Percentiles rank a stretch among this genome's conserved stretches.
These are phyloP conservation scores for Tigriopus japonicus DNA, from an alignment of 1,140 invertebrate genomes.

Conservation along the genomic window DNA sequence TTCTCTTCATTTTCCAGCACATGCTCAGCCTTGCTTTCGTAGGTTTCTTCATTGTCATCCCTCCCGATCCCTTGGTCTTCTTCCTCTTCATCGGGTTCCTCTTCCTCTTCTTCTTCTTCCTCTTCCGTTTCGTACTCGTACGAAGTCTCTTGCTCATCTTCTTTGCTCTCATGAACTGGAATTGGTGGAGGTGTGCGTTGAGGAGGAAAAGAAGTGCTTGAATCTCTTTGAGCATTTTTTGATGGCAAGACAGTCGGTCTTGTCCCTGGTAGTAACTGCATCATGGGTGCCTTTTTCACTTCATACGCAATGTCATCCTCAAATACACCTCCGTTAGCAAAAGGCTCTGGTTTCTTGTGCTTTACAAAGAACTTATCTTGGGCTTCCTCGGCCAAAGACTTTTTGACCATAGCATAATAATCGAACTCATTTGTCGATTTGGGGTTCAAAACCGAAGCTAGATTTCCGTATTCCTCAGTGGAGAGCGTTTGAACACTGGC, in stretches of 20 bases:
- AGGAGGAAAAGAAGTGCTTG: neutral
- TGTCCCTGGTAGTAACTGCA: conserved; percentile 1
- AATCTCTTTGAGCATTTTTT: neutral
- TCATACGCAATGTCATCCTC: neutral
- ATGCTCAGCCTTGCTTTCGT: conserved; percentile 1
- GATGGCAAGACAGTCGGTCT: neutral
- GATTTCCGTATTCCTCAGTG: neutral
- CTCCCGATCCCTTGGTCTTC: neutral
- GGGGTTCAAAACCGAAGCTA: neutral
- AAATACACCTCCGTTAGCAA: neutral
- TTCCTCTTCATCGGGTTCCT: neutral
- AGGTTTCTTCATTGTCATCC: neutral
- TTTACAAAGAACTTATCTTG: neutral
- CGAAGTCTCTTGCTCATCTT: neutral
- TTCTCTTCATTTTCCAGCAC: neutral
- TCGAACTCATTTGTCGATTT: neutral
- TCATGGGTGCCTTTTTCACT: conserved; percentile 8
- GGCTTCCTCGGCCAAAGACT: neutral
- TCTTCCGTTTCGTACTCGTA: conserved; percentile 1
- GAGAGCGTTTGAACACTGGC: neutral
- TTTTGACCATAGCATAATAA: conserved; percentile 4
- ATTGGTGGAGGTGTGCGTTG: neutral
- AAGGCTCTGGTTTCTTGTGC: neutral
- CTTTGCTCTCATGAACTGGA: neutral
- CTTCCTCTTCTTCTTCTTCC: conserved; percentile 13